Evolutionary conservation across 2,888 invertebrate genomes (phyloP).

Genomic region (Ochropacha duplaris): DNA sequence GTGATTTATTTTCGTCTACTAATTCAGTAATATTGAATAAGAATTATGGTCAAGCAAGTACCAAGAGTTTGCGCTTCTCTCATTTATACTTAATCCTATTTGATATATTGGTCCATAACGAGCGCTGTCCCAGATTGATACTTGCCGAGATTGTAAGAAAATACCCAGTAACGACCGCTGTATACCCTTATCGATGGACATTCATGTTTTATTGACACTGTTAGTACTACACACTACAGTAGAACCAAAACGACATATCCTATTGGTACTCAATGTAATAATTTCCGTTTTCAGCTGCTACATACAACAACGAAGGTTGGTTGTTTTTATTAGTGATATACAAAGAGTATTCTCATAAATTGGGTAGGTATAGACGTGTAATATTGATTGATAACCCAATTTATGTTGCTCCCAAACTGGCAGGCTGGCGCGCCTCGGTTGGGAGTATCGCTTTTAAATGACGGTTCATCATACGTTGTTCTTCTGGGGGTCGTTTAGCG

Average conservation of each 20-base stretch:
- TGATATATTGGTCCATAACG: conserved; percentile 79
- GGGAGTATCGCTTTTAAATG: conserved; percentile 39
- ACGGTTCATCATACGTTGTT: conserved; percentile 49
- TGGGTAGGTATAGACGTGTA: conserved; percentile 47
- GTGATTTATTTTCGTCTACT: conserved; percentile 34
- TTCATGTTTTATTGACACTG: conserved; percentile 28
- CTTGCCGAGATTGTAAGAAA: conserved; percentile 70
- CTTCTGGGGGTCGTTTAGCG: conserved; percentile 38
- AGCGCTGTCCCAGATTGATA: conserved; percentile 62
- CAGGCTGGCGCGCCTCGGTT: conserved; percentile 26
- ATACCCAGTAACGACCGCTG: conserved; percentile 52
- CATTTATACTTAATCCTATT: conserved; percentile 78
- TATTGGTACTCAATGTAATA: conserved; percentile 24
- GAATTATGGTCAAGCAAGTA: conserved; percentile 55
- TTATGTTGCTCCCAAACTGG: conserved; percentile 41
- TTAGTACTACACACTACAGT: too few species aligned
- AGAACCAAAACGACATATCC: conserved; percentile 9
- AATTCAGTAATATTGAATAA: conserved; percentile 58
- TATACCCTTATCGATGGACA: conserved; percentile 53
- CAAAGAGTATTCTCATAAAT: conserved; percentile 48
- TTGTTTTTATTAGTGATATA: conserved; percentile 35
- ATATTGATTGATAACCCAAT: conserved; percentile 66
- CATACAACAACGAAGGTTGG: conserved; percentile 33
- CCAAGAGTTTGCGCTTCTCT: conserved; percentile 63
- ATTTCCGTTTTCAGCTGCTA: conserved; percentile 26